Evolutionary conservation across 2,113 vertebrate species (phyloP).

Genomic region (Podocnemis expansa): DNA sequence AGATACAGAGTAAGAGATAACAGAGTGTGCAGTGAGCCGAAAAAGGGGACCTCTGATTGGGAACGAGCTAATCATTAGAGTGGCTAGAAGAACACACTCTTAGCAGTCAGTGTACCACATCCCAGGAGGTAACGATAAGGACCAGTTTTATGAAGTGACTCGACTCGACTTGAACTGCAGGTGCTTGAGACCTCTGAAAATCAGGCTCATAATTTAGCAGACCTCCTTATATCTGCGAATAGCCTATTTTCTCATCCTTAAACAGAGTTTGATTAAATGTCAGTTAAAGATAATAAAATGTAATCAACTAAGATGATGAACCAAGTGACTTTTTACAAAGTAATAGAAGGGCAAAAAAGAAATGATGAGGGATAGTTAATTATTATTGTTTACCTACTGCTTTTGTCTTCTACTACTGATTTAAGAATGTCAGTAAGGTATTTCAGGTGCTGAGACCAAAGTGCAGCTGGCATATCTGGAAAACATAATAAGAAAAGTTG

Average conservation of each 20-base stretch:
- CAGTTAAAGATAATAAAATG: neutral
- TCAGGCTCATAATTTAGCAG: neutral
- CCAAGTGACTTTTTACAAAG: neutral
- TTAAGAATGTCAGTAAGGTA: constrained; percentile 81
- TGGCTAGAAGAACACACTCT: no score
- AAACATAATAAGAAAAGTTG: neutral
- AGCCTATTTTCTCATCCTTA: neutral
- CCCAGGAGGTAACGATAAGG: neutral
- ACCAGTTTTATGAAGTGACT: neutral
- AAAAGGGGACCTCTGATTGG: neutral
- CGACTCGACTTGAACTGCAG: neutral
- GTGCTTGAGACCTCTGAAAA: neutral
- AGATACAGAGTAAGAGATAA: neutral
- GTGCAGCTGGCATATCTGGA: constrained; percentile 80
- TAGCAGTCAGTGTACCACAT: neutral
- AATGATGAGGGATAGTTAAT: neutral
- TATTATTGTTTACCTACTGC: constrained; percentile 63
- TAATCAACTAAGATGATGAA: neutral
- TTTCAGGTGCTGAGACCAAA: constrained; percentile 79
- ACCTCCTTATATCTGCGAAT: neutral
- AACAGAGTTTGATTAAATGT: neutral
- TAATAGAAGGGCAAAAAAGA: neutral
- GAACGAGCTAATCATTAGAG: neutral
- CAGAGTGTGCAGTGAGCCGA: neutral
- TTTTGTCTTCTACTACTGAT: constrained; percentile 74